Evolutionary conservation across 1,140 invertebrate genomes (phyloP).

Genomic region (Aphelenchoides avenae): DNA sequence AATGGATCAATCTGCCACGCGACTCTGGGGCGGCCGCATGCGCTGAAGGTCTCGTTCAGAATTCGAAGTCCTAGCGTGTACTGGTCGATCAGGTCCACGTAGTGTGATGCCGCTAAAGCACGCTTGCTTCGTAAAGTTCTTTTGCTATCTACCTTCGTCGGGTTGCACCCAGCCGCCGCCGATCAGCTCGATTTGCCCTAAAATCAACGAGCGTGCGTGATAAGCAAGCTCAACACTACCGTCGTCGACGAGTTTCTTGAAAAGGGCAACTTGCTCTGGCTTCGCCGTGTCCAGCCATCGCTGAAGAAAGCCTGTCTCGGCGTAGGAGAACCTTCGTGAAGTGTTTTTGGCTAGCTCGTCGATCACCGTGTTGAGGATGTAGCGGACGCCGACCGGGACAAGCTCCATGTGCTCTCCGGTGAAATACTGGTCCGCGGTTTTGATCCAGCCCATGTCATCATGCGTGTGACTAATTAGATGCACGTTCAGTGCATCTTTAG

Average conservation of each 20-base stretch:
- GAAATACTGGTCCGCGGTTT: slow-evolving; percentile 76
- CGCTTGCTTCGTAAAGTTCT: too few relatives aligned
- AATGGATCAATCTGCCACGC: too few relatives aligned
- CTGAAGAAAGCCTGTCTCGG: slow-evolving; percentile 78
- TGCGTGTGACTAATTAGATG: too few relatives aligned
- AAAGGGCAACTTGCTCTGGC: slow-evolving; percentile 67
- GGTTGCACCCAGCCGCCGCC: slow-evolving; percentile 56
- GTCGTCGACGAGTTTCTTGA: too few relatives aligned
- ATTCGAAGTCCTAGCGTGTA: slow-evolving; percentile 68
- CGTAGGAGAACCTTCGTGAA: too few relatives aligned
- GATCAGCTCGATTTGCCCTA: slow-evolving; percentile 81
- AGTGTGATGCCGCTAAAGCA: too few relatives aligned
- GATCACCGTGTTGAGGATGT: slow-evolving; percentile 58
- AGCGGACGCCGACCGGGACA: slow-evolving; percentile 53
- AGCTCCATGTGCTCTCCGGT: slow-evolving; percentile 68
- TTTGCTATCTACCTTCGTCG: too few relatives aligned
- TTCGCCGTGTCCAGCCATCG: slow-evolving; percentile 75
- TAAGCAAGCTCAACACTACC: too few relatives aligned
- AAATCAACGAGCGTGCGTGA: too few relatives aligned
- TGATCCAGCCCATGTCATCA: slow-evolving; percentile 32
- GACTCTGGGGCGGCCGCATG: too few relatives aligned
- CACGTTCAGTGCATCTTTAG: slow-evolving; percentile 17
- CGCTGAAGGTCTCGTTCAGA: slow-evolving; percentile 66
- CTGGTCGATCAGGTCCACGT: slow-evolving; percentile 87
- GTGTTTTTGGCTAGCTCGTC: slow-evolving; percentile 49